Conservation (phyloP, 2,797 vertebrate genomes). For the Cyclura pinguis region DNA sequence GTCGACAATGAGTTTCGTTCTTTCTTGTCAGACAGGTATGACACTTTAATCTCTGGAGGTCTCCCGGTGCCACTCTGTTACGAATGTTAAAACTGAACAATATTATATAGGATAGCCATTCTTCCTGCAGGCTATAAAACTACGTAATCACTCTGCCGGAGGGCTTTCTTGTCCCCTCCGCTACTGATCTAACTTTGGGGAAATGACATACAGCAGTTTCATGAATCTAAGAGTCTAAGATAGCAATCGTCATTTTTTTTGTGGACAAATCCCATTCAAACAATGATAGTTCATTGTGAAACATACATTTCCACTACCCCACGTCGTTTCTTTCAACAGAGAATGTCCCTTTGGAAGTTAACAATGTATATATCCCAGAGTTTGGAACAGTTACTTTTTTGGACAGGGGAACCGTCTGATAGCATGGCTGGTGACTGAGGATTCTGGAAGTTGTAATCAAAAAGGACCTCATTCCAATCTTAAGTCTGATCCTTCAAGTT, state of each 20-base stretch:
- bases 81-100: neutral
- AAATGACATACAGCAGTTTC: neutral
- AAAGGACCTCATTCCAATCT: too few species aligned
- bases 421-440: too few species aligned
- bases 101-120: neutral
- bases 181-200: neutral
- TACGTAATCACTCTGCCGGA: neutral
- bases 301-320: neutral
- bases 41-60: neutral
- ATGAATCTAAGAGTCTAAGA: neutral
- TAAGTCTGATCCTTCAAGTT: too few species aligned
- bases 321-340: neutral
- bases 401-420: too few species aligned
- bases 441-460: too few species aligned
- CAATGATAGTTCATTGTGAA: neutral
- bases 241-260: neutral
- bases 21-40: slow-evolving; percentile 12
- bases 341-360: neutral
- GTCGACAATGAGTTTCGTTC: neutral
- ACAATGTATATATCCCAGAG: too few species aligned
- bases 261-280: neutral
- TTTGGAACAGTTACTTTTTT: too few species aligned
- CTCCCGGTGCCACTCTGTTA: neutral
- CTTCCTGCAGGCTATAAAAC: slow-evolving; percentile 1
- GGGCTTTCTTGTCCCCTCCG: neutral